Evolutionary conservation across 2,797 vertebrate genomes (phyloP).

Genomic region (Anguilla obscura): DNA sequence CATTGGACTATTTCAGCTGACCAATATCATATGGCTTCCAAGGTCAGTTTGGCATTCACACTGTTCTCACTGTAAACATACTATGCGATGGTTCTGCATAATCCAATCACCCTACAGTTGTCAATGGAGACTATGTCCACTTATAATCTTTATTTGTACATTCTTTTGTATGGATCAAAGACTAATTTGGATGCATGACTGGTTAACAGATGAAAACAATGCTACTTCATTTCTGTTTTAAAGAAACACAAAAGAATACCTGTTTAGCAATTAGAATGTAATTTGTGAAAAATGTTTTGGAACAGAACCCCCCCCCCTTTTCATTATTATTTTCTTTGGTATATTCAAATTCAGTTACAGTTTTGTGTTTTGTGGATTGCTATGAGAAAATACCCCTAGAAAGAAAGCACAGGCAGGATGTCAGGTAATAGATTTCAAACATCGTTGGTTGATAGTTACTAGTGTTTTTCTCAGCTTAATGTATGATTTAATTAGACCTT

Average conservation of each 20-base stretch:
- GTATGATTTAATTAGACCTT: not conserved
- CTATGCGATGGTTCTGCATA: not conserved
- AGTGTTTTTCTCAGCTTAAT: not conserved
- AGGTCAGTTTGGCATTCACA: not conserved
- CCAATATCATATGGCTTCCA: not conserved
- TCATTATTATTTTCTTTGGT: not conserved
- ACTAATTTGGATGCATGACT: not conserved
- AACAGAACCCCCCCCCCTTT: too few relatives aligned
- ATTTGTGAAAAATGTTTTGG: not conserved
- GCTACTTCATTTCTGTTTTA: not conserved
- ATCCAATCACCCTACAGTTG: not conserved
- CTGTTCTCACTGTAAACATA: not conserved
- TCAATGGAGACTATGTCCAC: not conserved
- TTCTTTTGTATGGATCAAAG: not conserved
- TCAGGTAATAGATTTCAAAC: not conserved
- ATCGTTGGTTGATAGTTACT: not conserved
- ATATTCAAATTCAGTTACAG: slow-evolving; percentile 34
- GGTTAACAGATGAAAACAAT: not conserved
- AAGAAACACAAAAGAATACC: not conserved
- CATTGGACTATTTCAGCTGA: not conserved
- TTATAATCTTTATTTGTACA: not conserved
- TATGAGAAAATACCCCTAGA: not conserved
- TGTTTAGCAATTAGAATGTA: not conserved
- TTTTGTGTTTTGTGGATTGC: slow-evolving; percentile 30
- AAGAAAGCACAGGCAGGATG: slow-evolving; percentile 6